Evolutionary conservation across 2,888 invertebrate genomes (phyloP), one percentile per base, ranked within the genome.

Genomic region (Drosophila formosana): DNA sequence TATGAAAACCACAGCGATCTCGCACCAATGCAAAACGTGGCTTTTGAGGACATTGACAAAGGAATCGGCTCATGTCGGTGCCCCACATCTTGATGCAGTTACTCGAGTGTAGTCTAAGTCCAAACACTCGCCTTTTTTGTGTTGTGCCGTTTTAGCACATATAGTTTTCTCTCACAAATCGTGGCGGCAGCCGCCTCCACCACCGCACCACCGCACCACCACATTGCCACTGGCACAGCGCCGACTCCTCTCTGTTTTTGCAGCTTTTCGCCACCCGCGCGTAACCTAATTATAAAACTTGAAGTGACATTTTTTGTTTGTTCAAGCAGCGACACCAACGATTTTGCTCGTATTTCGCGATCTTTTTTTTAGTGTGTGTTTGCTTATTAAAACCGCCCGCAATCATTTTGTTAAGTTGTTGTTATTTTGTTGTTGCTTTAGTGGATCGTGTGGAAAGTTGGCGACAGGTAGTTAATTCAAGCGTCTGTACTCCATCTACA

Each of bases 221-320:
- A 2, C 18, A 18, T 1, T 2, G 18, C 18, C 18, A 18, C 18
- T 18, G 18, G 18, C 18, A 18, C 18, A 18, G 18, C 18, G 18
- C 18, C 18, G 18, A 23, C 8, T 13, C 6, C 45, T 41, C 32
- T 37, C 37, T 46, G 8, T 51, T 46, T 58, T 58, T 56, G 49
- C 74, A 88, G 74, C 80, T 76, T 88, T 72, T 50, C 56, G 53
- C 51, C 72, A 86, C 66, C 87, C 75, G 87, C 87, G 78, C 89
- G 83, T 72, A 83, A 88, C 84, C 87, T 83, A 83, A 83, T 88
- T 83, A 88, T 71, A 88, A 80, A 70, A 71, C 64, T 69, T 55
- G 64, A 76, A 86, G 66, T 79, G 76, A 83, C 70, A 72, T 81
- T 82, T 55, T 61, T 85, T 75, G 47, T 55, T 55, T 18, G 49